phyloP scores from a whole-genome alignment of 2,888 invertebrate genomes.

The Harpalus rubripes region DNA sequence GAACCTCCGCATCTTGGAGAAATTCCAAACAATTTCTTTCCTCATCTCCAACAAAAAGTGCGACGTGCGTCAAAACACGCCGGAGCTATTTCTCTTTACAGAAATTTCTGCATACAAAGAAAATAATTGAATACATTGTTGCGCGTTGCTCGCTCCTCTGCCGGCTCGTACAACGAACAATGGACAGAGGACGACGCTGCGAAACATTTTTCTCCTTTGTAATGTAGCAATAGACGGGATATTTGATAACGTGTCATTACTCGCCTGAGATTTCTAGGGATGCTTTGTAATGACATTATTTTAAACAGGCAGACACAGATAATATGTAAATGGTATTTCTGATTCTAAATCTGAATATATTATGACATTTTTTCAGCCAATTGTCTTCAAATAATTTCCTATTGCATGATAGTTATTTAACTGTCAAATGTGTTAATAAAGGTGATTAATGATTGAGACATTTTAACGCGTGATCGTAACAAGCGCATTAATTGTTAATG shows the following conservation, averaged over 20 bases:
- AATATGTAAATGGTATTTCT: background rate
- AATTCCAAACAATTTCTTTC: constrained; percentile 64
- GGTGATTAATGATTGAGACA: too few relatives aligned
- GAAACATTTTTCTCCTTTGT: constrained; percentile 31
- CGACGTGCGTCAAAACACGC: constrained; percentile 41
- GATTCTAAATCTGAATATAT: too few relatives aligned
- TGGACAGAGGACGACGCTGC: constrained; percentile 25
- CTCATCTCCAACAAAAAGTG: constrained; percentile 37
- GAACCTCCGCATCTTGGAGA: constrained; percentile 49
- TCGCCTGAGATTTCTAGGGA: background rate
- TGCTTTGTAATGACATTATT: background rate
- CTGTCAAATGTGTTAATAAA: too few relatives aligned
- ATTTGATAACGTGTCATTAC: constrained; percentile 39
- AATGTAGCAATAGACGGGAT: constrained; percentile 2
- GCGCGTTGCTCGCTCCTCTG: constrained; percentile 23
- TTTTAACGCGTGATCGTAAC: too few relatives aligned
- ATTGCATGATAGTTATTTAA: too few relatives aligned
- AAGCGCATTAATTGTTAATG: too few relatives aligned
- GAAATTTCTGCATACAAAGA: constrained; percentile 53
- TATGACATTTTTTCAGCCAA: too few relatives aligned
- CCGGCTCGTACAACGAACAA: constrained; percentile 32
- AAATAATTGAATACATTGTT: constrained; percentile 55
- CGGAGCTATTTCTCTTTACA: constrained; percentile 26
- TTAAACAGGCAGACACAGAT: background rate
- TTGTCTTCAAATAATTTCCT: too few relatives aligned